A percentile compares a stretch with the other conserved stretches of the same genome.
Conservation (phyloP, 2,113 vertebrate genomes). For the Datnioides undecimradiatus region DNA sequence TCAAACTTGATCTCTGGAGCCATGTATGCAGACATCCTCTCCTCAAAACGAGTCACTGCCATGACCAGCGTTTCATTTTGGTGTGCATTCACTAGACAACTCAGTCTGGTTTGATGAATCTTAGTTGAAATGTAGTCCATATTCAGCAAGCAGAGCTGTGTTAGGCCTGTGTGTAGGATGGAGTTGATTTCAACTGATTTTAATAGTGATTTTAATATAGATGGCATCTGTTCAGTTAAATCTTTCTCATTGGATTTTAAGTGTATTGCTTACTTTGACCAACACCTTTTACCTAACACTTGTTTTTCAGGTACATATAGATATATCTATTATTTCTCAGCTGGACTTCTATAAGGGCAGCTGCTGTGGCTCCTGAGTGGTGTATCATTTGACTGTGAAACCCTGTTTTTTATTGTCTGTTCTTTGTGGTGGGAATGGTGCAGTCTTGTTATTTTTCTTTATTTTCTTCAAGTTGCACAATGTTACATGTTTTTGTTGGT, state of each 20-base stretch:
- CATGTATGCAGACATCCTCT: background rate
- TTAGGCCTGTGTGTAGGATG: too few relatives aligned
- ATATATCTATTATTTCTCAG: background rate
- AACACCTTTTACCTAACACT: background rate
- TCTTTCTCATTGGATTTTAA: background rate
- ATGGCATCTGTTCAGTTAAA: background rate
- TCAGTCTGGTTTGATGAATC: background rate
- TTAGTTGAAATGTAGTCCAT: background rate
- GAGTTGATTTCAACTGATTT: background rate
- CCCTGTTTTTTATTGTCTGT: background rate
- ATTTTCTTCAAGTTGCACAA: too few relatives aligned
- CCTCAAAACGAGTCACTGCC: background rate
- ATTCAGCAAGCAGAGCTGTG: background rate
- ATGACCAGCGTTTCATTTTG: background rate
- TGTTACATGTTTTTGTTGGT: too few relatives aligned
- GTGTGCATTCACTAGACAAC: background rate
- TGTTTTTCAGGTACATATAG: background rate
- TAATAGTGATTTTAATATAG: background rate
- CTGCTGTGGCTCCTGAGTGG: background rate
- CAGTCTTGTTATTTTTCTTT: background rate
- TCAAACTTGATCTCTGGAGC: background rate
- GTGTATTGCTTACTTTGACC: background rate
- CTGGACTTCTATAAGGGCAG: background rate
- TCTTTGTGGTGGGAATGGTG: background rate
- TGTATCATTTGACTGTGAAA: slow-evolving; percentile 11